A percentile compares a stretch with the other conserved stretches of the same genome.
Conservation (phyloP, 2,113 vertebrate genomes). For the Passerina amoena region DNA sequence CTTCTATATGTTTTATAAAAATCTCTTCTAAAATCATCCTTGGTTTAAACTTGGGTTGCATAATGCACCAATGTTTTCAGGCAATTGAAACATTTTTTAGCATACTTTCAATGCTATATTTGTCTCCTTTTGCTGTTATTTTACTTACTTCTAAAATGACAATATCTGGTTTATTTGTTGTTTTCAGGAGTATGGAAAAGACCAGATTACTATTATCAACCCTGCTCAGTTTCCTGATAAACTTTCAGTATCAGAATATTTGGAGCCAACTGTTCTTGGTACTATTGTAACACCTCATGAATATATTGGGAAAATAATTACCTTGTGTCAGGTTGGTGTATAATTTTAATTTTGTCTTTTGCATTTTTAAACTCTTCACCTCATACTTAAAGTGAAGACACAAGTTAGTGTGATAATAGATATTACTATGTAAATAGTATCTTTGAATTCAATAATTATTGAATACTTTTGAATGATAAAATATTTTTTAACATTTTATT, state of each 20-base stretch:
- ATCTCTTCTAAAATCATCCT: not conserved
- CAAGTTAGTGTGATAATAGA: not conserved
- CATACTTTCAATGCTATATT: not conserved
- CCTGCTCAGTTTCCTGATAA: constrained; percentile 91
- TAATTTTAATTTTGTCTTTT: not conserved
- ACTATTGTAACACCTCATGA: constrained; percentile 89
- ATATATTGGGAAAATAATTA: constrained; percentile 88
- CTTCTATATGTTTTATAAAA: not conserved
- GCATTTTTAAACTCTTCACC: not conserved
- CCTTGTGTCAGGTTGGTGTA: constrained; percentile 87
- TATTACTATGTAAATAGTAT: not conserved
- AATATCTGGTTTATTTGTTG: not conserved
- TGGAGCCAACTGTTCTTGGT: constrained; percentile 92
- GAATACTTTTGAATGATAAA: not conserved
- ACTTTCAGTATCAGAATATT: constrained; percentile 83
- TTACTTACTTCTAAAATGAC: not conserved
- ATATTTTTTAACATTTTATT: not conserved
- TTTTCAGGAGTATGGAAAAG: constrained; percentile 82
- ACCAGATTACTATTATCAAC: constrained; percentile 91
- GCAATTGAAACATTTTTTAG: not conserved
- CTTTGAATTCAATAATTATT: not conserved
- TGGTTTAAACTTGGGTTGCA: not conserved
- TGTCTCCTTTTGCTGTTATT: not conserved
- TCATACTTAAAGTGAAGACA: not conserved
- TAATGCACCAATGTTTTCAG: not conserved